Base-by-base conservation (phyloP, 53 echinoderm and acorn worm genomes). In the Holothuria leucospilota region DNA sequence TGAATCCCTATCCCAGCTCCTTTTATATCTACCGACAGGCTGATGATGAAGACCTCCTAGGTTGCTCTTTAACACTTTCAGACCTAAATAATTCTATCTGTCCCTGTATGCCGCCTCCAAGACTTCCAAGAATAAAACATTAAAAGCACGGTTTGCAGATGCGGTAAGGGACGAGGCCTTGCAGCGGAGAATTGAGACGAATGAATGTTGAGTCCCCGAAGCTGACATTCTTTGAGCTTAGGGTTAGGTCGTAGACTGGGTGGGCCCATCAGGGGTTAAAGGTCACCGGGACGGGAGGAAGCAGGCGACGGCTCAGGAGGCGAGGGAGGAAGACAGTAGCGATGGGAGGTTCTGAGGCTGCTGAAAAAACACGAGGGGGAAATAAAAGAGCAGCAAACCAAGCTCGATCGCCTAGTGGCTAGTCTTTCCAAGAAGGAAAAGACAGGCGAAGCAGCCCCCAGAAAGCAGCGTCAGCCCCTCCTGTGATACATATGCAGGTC, bases 1-100 rank as follows among this genome's bases (percentile, higher is more conserved):
- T 0, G 70, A 71, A 8, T 25, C 80, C 5, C 81, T 94, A 1
- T 79, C 94, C 8, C 87, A 79, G 0, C 88, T 89, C 60, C 91
- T 94, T 94, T 13, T 94, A 72, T 65, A 66, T 70, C 0, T 92
- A 78, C 58, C 18, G 21, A 2, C 94, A 94, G 40, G 72, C 30
- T 13, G 24, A 78, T 0, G 13, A 28, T 5, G 84, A 92, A 23
- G 92, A 90, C 69, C 67, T 94, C 1, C 80, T 92, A 5, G 65
- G 53, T 12, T 89, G 73, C 68, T 94, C 94, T 13, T 77, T 90
- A 5, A 53, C 80, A 58, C 59, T 92, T 0, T 69, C 86, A 15
- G 56, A 60, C 21, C 84, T 87, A 9, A 84, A 34, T 38, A 80
- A 90, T 6, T 25, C 70, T 16, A 90, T 93, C 13, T 20, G 26